Base-by-base conservation (phyloP, 2,797 vertebrate species). In the Sebastes vulpes region DNA sequence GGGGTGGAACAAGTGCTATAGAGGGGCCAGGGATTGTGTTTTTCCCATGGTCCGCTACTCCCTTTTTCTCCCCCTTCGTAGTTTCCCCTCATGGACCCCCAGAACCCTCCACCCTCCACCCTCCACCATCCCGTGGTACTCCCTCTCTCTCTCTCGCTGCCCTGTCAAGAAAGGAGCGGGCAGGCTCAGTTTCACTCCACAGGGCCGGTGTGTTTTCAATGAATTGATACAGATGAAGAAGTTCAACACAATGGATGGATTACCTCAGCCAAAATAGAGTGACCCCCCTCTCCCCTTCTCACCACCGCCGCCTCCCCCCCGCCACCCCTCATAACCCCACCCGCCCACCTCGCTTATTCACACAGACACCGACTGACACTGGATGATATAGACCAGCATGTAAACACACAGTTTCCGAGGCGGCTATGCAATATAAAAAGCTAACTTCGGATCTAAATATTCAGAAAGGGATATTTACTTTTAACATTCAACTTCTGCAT, bases 161-260 rank as follows among this genome's bases (percentile, higher is more conserved):
- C 82, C 89, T 92, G 94, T 95, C 91, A 94, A 87, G 89, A 97
- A 96, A 84, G 87, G 92, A 83, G 76, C 74, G 72, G 90, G 82
- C 79, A 42, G 94, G 95, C 96, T 97, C 96, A 95, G 95, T 97
- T 97, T 96, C 97, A 97, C 94, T 96, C 95, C 93, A 88, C 83
- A 94, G 95, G 95, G 96, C 94, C 91, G 91, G 92, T 82, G 93
- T 92, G 91, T 96, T 94, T 94, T 96, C 95, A 93, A 93, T 96
- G 96, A 95, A 95, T 93, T 96, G 94, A 96, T 96, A 96, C 95
- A 96, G 95, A 96, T 94, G 95, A 96, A 96, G 95, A 96, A 95
- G 94, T 95, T 92, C 87, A 91, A 82, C 95, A 91, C 94, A 96
- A 95, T 94, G 92, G 94, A 96, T 93, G 93, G 92, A 92, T 95